Percentiles rank a stretch among this genome's conserved stretches.
Conservation (phyloP, 2,113 vertebrate genomes). For the Hemichromis elongatus region DNA sequence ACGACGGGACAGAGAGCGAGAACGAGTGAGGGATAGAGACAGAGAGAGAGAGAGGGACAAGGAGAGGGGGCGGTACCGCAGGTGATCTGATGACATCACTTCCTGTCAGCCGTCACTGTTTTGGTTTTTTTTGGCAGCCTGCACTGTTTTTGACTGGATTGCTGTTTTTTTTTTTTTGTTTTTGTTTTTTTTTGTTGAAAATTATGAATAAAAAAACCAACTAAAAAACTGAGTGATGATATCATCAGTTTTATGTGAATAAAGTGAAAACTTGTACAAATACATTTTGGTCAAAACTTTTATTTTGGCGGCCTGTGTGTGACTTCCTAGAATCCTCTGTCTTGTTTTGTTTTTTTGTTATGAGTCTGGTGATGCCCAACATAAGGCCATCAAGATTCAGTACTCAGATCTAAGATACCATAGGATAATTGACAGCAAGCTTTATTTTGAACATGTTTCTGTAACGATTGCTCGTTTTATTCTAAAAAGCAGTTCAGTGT, state of each 20-base stretch:
- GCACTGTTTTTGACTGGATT: neutral
- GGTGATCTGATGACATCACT: slow-evolving; percentile 44
- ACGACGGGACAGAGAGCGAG: slow-evolving; percentile 70
- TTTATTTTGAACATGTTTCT: neutral
- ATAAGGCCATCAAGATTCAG: neutral
- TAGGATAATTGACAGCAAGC: neutral
- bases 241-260: slow-evolving; percentile 6
- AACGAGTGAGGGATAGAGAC: slow-evolving; percentile 75
- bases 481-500: neutral
- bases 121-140: neutral
- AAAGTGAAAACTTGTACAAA: neutral
- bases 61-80: slow-evolving; percentile 91
- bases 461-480: neutral
- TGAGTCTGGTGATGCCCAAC: neutral
- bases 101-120: neutral
- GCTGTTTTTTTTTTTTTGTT: too few species aligned
- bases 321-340: neutral
- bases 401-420: neutral
- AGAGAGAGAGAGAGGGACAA: slow-evolving; percentile 88
- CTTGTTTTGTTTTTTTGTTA: neutral
- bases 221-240: neutral
- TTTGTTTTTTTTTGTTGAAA: neutral
- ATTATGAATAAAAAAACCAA: neutral
- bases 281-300: neutral
- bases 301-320: neutral